These are phyloP conservation scores for Arothron firmamentum DNA, from an alignment of 2,113 vertebrate species.

Conservation along the genomic window DNA sequence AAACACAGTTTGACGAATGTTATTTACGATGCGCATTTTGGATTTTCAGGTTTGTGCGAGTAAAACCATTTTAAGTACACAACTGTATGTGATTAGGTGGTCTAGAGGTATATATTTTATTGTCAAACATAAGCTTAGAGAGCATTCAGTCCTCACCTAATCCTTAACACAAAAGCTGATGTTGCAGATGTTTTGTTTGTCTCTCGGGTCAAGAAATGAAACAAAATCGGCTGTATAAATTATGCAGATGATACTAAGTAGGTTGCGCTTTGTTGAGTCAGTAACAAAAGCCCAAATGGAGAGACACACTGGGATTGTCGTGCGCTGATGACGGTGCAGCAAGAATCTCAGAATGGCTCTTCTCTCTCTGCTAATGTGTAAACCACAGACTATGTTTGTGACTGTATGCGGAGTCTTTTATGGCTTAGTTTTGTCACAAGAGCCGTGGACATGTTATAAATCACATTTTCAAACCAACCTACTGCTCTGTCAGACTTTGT, in stretches of 20 bases:
- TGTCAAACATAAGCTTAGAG: background rate
- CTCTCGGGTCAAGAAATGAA: background rate
- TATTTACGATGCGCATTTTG: constrained; percentile 1
- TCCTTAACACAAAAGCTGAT: background rate
- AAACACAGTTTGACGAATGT: constrained; percentile 15
- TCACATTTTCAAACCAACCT: too few relatives aligned
- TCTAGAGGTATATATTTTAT: background rate
- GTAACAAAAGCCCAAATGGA: constrained; percentile 14
- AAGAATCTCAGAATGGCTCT: constrained; percentile 2
- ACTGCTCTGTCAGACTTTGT: too few relatives aligned
- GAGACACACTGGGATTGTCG: background rate
- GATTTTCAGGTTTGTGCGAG: constrained; percentile 1
- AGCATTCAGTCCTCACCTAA: background rate
- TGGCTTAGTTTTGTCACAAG: background rate
- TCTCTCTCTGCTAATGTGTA: constrained; percentile 6
- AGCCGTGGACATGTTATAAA: too few relatives aligned
- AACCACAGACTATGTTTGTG: constrained; percentile 10
- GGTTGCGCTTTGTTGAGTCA: constrained; percentile 10
- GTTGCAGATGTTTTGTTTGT: background rate
- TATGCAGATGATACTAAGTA: constrained; percentile 19
- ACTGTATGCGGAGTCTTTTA: background rate
- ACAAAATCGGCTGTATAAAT: constrained; percentile 15
- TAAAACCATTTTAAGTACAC: background rate
- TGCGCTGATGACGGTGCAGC: constrained; percentile 21
- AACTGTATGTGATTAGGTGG: background rate